Percentiles rank a stretch among this genome's conserved stretches.
phyloP scores from a whole-genome alignment of 2,888 invertebrate species.

The Noctua janthina region DNA sequence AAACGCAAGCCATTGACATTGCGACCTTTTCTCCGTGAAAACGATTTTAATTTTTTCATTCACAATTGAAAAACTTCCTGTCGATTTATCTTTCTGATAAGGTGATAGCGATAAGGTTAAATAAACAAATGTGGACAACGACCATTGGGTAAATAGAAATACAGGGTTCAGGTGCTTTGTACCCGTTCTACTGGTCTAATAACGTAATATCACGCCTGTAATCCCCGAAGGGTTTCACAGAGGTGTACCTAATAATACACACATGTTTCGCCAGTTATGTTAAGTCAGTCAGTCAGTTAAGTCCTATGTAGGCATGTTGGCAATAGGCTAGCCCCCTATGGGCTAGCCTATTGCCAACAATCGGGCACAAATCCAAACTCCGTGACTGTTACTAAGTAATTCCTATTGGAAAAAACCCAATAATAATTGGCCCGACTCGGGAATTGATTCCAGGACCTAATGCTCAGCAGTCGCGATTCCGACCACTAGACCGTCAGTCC shows the following conservation, averaged over 20 bases:
- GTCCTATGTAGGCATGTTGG: too few relatives aligned
- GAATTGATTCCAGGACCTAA: too few relatives aligned
- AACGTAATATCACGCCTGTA: neutral
- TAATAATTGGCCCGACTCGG: neutral
- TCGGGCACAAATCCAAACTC: neutral
- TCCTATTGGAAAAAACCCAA: neutral
- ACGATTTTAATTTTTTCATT: conserved; percentile 6
- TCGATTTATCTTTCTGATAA: conserved; percentile 38
- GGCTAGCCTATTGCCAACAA: neutral
- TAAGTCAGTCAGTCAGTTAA: too few relatives aligned
- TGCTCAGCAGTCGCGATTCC: too few relatives aligned
- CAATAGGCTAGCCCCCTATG: too few relatives aligned
- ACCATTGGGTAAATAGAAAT: conserved; percentile 30
- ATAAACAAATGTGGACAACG: conserved; percentile 31
- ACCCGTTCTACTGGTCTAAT: neutral
- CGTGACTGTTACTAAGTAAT: neutral
- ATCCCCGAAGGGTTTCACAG: too few relatives aligned
- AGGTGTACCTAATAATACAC: too few relatives aligned
- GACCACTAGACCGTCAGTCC: too few relatives aligned
- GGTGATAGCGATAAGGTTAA: conserved; percentile 42
- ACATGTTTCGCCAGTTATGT: too few relatives aligned
- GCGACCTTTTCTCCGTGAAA: conserved; percentile 24
- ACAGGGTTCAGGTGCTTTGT: neutral
- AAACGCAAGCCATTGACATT: conserved; percentile 29
- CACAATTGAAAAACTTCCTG: conserved; percentile 17